Percentiles rank a stretch among this genome's conserved stretches.
These are phyloP conservation scores for Uria lomvia DNA, from an alignment of 2,113 vertebrate species.

Conservation along the genomic window DNA sequence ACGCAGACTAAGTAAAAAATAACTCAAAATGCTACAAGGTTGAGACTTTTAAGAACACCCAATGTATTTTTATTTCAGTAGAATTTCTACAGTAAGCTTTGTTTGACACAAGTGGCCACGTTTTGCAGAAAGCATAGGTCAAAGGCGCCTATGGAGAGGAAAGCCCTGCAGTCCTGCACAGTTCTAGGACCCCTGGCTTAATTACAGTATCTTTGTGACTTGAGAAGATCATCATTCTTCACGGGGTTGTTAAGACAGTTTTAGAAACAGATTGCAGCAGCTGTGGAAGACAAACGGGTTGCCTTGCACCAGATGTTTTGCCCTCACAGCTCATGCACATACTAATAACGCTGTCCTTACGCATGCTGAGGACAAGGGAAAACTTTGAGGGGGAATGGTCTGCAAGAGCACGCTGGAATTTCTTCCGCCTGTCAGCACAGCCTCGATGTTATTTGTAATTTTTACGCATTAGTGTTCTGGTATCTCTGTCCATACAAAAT, in stretches of 20 bases:
- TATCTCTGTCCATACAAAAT: background rate
- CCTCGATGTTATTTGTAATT: background rate
- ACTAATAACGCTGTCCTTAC: background rate
- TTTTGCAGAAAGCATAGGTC: background rate
- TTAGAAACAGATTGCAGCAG: slow-evolving; percentile 25
- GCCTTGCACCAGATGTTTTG: slow-evolving; percentile 13
- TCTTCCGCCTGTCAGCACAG: background rate
- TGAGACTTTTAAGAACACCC: background rate
- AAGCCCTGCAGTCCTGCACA: background rate
- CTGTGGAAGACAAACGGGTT: background rate
- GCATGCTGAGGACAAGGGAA: background rate
- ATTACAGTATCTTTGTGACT: background rate
- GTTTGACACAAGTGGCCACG: background rate
- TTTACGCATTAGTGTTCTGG: background rate
- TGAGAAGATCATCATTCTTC: background rate
- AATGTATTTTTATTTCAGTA: background rate
- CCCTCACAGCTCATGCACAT: slow-evolving; percentile 7
- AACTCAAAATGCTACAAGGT: background rate
- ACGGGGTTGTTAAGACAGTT: background rate
- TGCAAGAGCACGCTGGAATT: background rate
- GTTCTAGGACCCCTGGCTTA: background rate
- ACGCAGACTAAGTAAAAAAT: background rate
- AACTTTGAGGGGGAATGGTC: background rate
- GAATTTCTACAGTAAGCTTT: background rate
- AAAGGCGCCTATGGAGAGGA: background rate